Conservation (phyloP, 2,113 vertebrate genomes). For the Dendropsophus ebraccatus region DNA sequence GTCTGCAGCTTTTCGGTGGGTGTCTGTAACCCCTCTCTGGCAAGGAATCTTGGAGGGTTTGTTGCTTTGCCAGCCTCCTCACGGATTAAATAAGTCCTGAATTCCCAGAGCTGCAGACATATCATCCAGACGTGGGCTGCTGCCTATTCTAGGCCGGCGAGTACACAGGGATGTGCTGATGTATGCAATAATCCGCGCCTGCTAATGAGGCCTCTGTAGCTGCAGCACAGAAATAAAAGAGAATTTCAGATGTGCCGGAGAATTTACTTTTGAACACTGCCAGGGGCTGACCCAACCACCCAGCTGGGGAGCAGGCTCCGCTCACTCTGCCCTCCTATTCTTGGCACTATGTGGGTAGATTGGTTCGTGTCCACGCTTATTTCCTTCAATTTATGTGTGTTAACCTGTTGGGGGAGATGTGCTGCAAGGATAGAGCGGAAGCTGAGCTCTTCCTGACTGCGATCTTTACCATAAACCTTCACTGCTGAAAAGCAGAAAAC, state of each 20-base stretch:
- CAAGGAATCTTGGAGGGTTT: neutral
- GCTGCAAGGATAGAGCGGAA: too few relatives aligned
- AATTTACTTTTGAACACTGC: conserved; percentile 26
- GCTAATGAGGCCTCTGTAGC: conserved; percentile 31
- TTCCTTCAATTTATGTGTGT: neutral
- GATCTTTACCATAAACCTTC: neutral
- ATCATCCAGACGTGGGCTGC: conserved; percentile 23
- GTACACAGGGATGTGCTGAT: conserved; percentile 20
- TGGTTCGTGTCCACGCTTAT: neutral
- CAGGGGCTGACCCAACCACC: conserved; percentile 10
- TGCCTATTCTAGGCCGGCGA: conserved; percentile 15
- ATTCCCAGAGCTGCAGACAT: conserved; percentile 40
- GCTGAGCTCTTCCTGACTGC: too few relatives aligned
- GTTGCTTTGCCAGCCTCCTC: neutral
- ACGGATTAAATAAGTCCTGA: neutral
- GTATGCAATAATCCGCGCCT: neutral
- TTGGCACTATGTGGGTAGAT: neutral
- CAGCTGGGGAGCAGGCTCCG: neutral
- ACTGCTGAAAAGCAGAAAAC: neutral
- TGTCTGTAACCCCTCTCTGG: neutral
- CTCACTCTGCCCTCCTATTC: neutral
- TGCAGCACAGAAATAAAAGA: neutral
- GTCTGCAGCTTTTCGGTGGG: neutral
- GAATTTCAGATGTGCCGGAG: conserved; percentile 33
- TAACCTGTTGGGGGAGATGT: neutral